Conservation (phyloP, 1,140 invertebrate genomes). For the Daktulosphaira vitifoliae region DNA sequence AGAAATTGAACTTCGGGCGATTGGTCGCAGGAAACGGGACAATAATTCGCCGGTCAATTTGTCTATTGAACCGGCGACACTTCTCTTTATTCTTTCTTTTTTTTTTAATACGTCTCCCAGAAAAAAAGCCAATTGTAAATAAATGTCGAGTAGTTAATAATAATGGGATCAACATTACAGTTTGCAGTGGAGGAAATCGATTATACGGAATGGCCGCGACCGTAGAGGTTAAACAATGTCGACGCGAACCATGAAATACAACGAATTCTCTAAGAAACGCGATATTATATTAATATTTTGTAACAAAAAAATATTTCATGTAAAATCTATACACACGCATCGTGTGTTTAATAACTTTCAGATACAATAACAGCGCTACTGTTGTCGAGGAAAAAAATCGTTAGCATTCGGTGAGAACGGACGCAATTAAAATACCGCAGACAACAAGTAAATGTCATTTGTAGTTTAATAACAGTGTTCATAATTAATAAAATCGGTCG, state of each 20-base stretch:
- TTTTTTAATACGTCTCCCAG: background rate
- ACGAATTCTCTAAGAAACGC: background rate
- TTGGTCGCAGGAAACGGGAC: conserved; percentile 19
- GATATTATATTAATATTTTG: too few relatives aligned
- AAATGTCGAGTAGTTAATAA: background rate
- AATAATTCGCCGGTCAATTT: conserved; percentile 22
- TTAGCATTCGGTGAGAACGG: background rate
- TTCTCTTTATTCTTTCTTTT: background rate
- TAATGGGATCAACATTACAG: conserved; percentile 11
- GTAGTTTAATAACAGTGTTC: background rate
- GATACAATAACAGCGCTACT: too few relatives aligned
- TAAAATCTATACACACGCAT: too few relatives aligned
- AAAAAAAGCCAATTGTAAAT: background rate
- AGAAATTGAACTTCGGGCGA: conserved; percentile 3
- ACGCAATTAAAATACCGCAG: conserved; percentile 25
- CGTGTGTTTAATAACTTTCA: too few relatives aligned
- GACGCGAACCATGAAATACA: conserved; percentile 15
- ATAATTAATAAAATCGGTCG: background rate
- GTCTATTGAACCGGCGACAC: conserved; percentile 15
- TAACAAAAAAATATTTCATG: too few relatives aligned
- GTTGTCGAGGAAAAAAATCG: too few relatives aligned
- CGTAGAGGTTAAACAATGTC: conserved; percentile 31
- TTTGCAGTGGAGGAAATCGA: conserved; percentile 12
- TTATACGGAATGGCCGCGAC: conserved; percentile 4
- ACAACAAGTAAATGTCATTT: conserved; percentile 17